Conservation (phyloP, 2,888 invertebrate species). For the Ophioninae sp. region DNA sequence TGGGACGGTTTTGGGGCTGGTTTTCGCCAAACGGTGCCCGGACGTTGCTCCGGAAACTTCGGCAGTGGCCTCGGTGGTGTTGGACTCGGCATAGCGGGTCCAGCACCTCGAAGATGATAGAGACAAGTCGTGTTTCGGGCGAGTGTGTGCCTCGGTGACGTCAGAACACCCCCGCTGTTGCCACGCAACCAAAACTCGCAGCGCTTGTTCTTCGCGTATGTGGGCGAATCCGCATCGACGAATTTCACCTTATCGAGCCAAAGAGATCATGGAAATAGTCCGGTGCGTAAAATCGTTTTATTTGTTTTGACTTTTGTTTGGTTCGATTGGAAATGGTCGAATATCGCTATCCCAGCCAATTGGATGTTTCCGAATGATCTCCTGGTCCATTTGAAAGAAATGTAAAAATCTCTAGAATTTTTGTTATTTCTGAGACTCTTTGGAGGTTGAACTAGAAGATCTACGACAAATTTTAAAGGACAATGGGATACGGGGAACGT, state of each 20-base stretch:
- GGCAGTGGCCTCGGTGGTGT: conserved; percentile 80
- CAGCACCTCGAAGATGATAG: conserved; percentile 89
- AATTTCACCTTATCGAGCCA: conserved; percentile 86
- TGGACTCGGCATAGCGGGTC: conserved; percentile 83
- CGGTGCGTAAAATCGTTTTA: not conserved
- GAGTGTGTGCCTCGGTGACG: conserved; percentile 92
- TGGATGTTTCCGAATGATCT: too few species aligned
- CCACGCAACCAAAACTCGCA: conserved; percentile 94
- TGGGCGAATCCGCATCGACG: conserved; percentile 91
- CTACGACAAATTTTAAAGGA: too few species aligned
- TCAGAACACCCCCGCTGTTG: conserved; percentile 89
- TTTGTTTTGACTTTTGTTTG: not conserved
- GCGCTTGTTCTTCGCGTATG: conserved; percentile 92
- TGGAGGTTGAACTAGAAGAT: too few species aligned
- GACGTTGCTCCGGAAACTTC: conserved; percentile 79
- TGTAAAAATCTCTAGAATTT: too few species aligned
- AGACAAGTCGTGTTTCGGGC: conserved; percentile 94
- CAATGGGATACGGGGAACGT: too few species aligned
- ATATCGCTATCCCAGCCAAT: too few species aligned
- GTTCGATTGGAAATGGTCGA: too few species aligned
- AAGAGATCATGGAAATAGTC: not conserved
- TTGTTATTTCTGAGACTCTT: too few species aligned
- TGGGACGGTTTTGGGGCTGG: conserved; percentile 83
- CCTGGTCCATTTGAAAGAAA: too few species aligned
- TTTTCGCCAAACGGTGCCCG: conserved; percentile 81